A percentile compares a stretch with the other conserved stretches of the same genome.
These are phyloP conservation scores for Darevskia mixta DNA, from an alignment of 2,797 vertebrate genomes.

Conservation along the genomic window DNA sequence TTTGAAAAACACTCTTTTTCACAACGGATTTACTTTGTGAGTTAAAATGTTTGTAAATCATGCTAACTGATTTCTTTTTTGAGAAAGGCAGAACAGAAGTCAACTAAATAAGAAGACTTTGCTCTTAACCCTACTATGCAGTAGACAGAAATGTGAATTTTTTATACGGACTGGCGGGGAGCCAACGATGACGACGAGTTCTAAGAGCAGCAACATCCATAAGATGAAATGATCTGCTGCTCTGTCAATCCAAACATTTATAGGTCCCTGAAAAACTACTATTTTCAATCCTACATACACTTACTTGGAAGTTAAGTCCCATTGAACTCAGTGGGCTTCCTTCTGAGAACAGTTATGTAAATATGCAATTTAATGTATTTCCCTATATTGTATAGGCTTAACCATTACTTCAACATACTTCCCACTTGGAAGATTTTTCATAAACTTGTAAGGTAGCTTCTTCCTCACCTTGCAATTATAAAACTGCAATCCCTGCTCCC, in stretches of 20 bases:
- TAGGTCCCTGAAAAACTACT: background rate
- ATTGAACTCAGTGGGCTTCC: background rate
- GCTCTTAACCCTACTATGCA: background rate
- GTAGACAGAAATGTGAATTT: background rate
- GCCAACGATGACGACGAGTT: too few species aligned
- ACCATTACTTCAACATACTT: background rate
- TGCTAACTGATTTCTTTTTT: background rate
- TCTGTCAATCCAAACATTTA: background rate
- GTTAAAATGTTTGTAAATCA: background rate
- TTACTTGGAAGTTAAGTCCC: background rate
- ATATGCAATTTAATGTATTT: background rate
- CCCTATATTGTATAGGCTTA: background rate
- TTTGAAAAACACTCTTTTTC: background rate
- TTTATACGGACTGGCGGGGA: background rate
- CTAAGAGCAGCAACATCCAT: background rate
- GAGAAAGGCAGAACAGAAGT: background rate
- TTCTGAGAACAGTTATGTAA: background rate
- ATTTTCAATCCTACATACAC: background rate
- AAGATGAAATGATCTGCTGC: background rate
- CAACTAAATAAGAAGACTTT: background rate
- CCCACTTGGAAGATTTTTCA: background rate
- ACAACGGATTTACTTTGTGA: background rate
- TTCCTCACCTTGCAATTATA: background rate
- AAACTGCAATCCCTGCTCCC: background rate
- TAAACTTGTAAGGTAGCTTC: background rate